These are phyloP conservation scores for Caiman crocodilus DNA, from an alignment of 2,797 vertebrate genomes.

Conservation along the genomic window DNA sequence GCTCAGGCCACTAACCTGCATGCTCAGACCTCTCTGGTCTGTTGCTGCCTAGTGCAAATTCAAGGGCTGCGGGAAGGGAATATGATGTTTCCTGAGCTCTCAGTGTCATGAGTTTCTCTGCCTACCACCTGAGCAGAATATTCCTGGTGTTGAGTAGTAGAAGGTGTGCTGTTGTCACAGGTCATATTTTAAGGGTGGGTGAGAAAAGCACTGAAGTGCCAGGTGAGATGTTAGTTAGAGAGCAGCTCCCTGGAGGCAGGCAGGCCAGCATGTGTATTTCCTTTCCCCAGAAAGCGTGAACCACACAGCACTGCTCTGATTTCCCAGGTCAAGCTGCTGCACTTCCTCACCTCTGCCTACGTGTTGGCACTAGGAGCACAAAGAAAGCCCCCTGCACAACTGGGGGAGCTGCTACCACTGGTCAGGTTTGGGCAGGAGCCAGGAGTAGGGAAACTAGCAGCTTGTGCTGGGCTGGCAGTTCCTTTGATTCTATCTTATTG, in stretches of 20 bases:
- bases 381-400: not conserved
- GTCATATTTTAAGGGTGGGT: not conserved
- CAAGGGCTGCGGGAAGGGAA: not conserved
- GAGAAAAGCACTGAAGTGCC: not conserved
- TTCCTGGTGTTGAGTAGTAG: fast-evolving
- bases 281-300: not conserved
- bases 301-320: not conserved
- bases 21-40: not conserved
- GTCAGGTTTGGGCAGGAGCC: not conserved
- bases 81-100: not conserved
- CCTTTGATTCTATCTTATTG: not conserved
- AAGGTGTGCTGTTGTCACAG: not conserved
- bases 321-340: not conserved
- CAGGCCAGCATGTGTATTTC: not conserved
- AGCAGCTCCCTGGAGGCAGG: not conserved
- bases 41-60: not conserved
- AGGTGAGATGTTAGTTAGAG: not conserved
- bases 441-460: not conserved
- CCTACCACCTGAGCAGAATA: not conserved
- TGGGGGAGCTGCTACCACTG: not conserved
- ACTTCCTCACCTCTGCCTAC: not conserved
- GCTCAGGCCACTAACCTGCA: not conserved
- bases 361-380: not conserved
- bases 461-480: not conserved
- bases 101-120: not conserved